Evolutionary conservation across 1,140 invertebrate species (phyloP), one percentile per base, ranked within the genome.

Genomic region (Nymphalis io): DNA sequence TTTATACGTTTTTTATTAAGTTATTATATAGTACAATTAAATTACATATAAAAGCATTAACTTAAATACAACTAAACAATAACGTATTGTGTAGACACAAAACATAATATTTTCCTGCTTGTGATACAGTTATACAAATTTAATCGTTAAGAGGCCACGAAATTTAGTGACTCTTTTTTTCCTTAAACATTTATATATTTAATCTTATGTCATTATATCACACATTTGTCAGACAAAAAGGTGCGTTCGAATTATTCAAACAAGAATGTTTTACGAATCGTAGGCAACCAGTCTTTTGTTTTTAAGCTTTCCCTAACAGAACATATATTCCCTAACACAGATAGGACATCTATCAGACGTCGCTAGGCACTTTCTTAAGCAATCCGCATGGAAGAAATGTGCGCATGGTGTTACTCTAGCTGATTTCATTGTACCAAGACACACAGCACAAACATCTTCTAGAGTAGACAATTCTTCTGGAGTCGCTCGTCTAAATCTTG

Each of bases 401-500:
- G 95, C 94, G 79, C 95, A 96, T 1, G 95, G 95, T 1, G 95
- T 96, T 1, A 96, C 93, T 15, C 95, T 89, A 0, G 95, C 95
- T 15, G 92, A 93, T 55, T 89, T 92, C 95, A 96, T 96, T 1
- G 86, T 78, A 68, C 93, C 94, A 11, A 96, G 89, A 78, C 95
- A 96, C 15, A 96, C 95, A 1, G 95, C 94, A 83, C 95, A 96
- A 2, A 96, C 94, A 77, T 96, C 95, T 72, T 96, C 95, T 61
- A 95, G 93, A 40, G 93, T 93, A 4, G 92, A 88, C 16, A 96
- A 92, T 77, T 96, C 95, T 12, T 94, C 93, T 1, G 74, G 40
- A 0, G 94, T 95, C 1, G 95, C 96, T 39, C 93, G 90, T 44
- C 95, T 85, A 76, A 95, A 96, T 63, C 92, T 93, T 20, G 92